Evolutionary conservation across 2,888 invertebrate genomes (phyloP).

Genomic region (Deilephila porcellus): DNA sequence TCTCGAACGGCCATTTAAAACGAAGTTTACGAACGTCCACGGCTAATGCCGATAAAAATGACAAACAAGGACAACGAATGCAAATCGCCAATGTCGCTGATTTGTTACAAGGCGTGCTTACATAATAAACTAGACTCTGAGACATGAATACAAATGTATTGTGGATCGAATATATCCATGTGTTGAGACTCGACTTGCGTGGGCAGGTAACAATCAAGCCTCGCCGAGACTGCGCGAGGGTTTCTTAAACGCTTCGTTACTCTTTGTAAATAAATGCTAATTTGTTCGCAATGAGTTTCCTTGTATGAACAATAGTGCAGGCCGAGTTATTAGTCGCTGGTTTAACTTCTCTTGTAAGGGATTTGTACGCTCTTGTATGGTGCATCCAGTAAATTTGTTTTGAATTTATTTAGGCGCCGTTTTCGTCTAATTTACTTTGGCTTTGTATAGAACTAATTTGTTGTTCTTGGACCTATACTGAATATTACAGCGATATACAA

Average conservation of each 20-base stretch:
- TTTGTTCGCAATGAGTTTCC: constrained; percentile 38
- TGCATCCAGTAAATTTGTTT: constrained; percentile 17
- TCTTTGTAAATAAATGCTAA: constrained; percentile 40
- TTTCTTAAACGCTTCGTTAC: constrained; percentile 36
- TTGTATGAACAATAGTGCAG: constrained; percentile 40
- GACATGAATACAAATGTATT: constrained; percentile 66
- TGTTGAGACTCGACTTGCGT: constrained; percentile 49
- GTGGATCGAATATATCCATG: constrained; percentile 47
- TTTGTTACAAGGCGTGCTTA: constrained; percentile 66
- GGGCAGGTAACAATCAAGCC: constrained; percentile 47
- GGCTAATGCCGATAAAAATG: constrained; percentile 39
- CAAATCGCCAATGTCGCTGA: constrained; percentile 60
- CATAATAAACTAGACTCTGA: constrained; percentile 59
- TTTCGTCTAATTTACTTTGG: background rate
- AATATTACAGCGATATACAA: too few relatives aligned
- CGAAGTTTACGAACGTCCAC: constrained; percentile 22
- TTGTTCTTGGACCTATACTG: background rate
- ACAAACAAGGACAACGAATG: constrained; percentile 53
- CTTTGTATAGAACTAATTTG: background rate
- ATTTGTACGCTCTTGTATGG: constrained; percentile 10
- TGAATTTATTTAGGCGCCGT: background rate
- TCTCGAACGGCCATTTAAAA: constrained; percentile 11
- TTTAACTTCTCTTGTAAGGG: background rate
- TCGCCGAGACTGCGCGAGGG: constrained; percentile 33
- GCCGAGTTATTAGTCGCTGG: constrained; percentile 27